phyloP scores from a whole-genome alignment of 1,140 invertebrate species.

The Maniola jurtina region DNA sequence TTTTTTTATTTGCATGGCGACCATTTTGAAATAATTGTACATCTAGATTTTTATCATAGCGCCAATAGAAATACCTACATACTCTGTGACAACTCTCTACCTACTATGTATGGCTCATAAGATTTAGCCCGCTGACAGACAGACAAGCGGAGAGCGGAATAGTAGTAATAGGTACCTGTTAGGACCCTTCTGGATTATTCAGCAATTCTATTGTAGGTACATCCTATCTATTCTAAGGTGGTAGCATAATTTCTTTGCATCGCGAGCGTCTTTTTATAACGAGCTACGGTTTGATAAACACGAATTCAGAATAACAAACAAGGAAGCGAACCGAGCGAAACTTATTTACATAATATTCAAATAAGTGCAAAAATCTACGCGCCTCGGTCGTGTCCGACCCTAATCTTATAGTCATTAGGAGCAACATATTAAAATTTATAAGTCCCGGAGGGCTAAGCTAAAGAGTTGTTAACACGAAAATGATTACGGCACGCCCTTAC shows the following conservation, averaged over 20 bases:
- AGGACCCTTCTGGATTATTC: too few species aligned
- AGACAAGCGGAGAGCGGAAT: too few species aligned
- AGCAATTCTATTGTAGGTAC: not conserved
- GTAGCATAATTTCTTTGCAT: too few species aligned
- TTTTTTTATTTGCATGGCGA: too few species aligned
- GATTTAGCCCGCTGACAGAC: too few species aligned
- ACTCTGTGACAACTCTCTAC: too few species aligned
- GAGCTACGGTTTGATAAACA: slow-evolving; percentile 13
- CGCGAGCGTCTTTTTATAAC: not conserved
- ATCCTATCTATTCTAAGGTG: not conserved
- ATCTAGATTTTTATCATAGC: too few species aligned
- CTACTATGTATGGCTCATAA: too few species aligned
- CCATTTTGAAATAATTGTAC: too few species aligned
- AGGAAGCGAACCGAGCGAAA: slow-evolving; percentile 33
- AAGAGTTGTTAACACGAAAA: slow-evolving; percentile 72
- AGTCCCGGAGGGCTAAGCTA: slow-evolving; percentile 44
- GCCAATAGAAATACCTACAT: too few species aligned
- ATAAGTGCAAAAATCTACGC: slow-evolving; percentile 60
- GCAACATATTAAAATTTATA: slow-evolving; percentile 64
- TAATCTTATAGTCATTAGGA: slow-evolving; percentile 62
- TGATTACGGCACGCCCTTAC: slow-evolving; percentile 52
- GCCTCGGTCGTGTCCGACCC: slow-evolving; percentile 22
- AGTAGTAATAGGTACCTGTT: too few species aligned
- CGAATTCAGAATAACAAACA: slow-evolving; percentile 47
- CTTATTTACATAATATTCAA: slow-evolving; percentile 66